phyloP scores from a whole-genome alignment of 2,797 vertebrate genomes.

The Aldrovandia affinis region DNA sequence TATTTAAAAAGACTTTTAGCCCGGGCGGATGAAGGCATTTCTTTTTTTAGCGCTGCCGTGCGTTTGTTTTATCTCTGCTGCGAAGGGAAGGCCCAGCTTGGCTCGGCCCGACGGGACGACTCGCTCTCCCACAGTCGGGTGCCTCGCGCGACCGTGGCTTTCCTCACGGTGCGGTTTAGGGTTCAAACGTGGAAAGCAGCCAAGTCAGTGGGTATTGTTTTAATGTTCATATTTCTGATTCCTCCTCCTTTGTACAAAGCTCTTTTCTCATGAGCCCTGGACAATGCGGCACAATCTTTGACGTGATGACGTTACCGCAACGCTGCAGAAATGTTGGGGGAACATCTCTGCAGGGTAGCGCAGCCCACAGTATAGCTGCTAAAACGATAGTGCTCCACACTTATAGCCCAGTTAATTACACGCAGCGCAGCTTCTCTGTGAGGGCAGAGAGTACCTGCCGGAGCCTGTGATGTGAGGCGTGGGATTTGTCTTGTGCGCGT shows the following conservation, averaged over 20 bases:
- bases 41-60: background rate
- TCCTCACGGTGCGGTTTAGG: background rate
- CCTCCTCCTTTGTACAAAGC: background rate
- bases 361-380: background rate
- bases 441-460: too few relatives aligned
- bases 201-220: background rate
- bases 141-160: too few relatives aligned
- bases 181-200: background rate
- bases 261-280: background rate
- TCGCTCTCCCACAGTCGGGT: too few relatives aligned
- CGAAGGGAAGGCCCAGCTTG: background rate
- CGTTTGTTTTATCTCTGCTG: background rate
- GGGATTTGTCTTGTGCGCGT: background rate
- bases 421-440: background rate
- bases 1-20: constrained; percentile 12
- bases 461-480: too few relatives aligned
- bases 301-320: background rate
- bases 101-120: too few relatives aligned
- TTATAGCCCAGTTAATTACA: background rate
- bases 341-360: background rate
- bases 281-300: background rate
- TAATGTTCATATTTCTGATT: background rate
- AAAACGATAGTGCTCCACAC: background rate
- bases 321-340: background rate
- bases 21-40: background rate